Evolutionary conservation across 2,113 vertebrate species (phyloP).

Genomic region (Sturnus vulgaris): DNA sequence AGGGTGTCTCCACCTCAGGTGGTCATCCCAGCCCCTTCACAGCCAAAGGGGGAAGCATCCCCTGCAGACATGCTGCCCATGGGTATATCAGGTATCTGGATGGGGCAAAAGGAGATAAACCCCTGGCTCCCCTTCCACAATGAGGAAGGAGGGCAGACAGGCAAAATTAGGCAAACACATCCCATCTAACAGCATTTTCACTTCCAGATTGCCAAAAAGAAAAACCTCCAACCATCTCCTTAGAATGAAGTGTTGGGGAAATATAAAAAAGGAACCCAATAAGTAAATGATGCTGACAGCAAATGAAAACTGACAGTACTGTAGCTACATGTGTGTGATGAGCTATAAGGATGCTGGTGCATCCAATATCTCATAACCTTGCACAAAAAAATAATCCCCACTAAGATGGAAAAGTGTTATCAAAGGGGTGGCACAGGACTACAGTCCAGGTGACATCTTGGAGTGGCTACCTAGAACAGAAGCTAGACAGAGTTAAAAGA

Average conservation of each 20-base stretch:
- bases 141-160: neutral
- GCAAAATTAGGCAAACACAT: neutral
- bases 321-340: neutral
- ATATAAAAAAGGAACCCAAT: neutral
- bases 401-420: neutral
- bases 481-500: too few relatives aligned
- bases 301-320: neutral
- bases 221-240: neutral
- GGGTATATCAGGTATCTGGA: accelerated
- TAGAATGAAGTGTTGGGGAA: neutral
- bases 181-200: neutral
- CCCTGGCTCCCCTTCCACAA: neutral
- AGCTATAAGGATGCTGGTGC: neutral
- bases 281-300: neutral
- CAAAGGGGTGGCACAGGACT: neutral
- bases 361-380: neutral
- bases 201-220: neutral
- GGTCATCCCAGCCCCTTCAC: neutral
- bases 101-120: neutral
- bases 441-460: too few relatives aligned
- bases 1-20: neutral
- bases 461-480: neutral
- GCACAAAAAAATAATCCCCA: neutral
- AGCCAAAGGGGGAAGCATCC: neutral
- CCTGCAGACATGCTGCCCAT: neutral